Percentiles rank a stretch among this genome's conserved stretches.
These are phyloP conservation scores for Eunapius fragilis DNA, from an alignment of 37 sponge, comb jelly and placozoan genomes.

Conservation along the genomic window DNA sequence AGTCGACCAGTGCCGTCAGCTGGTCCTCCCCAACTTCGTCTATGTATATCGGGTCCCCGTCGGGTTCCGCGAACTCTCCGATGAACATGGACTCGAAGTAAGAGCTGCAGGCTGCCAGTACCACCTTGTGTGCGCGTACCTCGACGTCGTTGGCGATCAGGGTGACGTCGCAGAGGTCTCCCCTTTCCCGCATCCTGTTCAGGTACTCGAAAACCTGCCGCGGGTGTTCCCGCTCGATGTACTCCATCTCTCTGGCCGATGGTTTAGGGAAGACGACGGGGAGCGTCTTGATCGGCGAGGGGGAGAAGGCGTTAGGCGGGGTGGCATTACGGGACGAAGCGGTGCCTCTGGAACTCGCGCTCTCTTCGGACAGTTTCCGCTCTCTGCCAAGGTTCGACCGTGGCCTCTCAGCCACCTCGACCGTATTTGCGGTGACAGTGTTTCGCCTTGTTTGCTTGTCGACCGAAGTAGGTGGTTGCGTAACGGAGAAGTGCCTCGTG, in stretches of 20 bases:
- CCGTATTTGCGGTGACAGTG: too few relatives aligned
- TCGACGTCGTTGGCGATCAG: constrained; percentile 22
- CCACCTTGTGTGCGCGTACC: constrained; percentile 69
- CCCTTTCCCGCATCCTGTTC: constrained; percentile 56
- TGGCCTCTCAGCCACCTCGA: too few relatives aligned
- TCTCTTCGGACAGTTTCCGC: too few relatives aligned
- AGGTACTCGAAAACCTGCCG: constrained; percentile 57
- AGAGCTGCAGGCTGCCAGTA: constrained; percentile 64
- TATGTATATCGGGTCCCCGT: constrained; percentile 47
- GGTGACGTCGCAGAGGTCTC: constrained; percentile 74
- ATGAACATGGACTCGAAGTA: constrained; percentile 85
- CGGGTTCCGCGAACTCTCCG: constrained; percentile 65
- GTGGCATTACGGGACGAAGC: too few relatives aligned
- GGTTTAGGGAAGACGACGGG: constrained; percentile 53
- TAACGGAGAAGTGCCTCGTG: too few relatives aligned
- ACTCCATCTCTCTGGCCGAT: constrained; percentile 48
- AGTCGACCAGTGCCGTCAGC: constrained; percentile 51
- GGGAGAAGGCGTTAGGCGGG: too few relatives aligned
- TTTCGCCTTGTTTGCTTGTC: too few relatives aligned
- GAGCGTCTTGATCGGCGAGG: too few relatives aligned
- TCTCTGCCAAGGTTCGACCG: too few relatives aligned
- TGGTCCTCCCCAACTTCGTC: constrained; percentile 69
- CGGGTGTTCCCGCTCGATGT: constrained; percentile 64
- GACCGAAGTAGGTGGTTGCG: too few relatives aligned
- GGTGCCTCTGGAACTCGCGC: too few relatives aligned